Conservation (phyloP, 2,888 invertebrate species). For the Nymphalis polychloros region DNA sequence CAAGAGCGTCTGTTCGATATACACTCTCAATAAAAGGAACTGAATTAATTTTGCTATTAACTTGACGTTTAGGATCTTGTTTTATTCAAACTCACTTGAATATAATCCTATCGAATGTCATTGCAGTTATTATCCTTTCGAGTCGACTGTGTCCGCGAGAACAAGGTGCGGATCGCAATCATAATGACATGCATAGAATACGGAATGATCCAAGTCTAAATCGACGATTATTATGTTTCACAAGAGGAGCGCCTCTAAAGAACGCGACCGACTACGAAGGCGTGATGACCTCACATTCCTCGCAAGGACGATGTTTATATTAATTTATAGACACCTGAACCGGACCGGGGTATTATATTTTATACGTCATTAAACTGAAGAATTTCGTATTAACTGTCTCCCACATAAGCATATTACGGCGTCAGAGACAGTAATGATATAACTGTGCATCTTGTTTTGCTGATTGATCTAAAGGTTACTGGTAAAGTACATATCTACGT, state of each 20-base stretch:
- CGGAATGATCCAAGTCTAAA: slow-evolving; percentile 62
- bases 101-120: background rate
- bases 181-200: slow-evolving; percentile 67
- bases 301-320: slow-evolving; percentile 74
- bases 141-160: slow-evolving; percentile 30
- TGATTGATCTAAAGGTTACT: background rate
- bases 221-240: slow-evolving; percentile 67
- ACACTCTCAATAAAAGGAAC: slow-evolving; percentile 23
- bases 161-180: slow-evolving; percentile 56
- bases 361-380: slow-evolving; percentile 32
- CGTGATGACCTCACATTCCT: slow-evolving; percentile 81
- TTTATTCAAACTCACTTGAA: background rate
- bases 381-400: slow-evolving; percentile 18
- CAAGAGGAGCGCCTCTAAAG: slow-evolving; percentile 68
- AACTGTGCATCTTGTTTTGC: background rate
- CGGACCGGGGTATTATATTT: slow-evolving; percentile 45
- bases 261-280: slow-evolving; percentile 65
- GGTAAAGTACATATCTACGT: background rate
- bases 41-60: slow-evolving; percentile 25
- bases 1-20: slow-evolving; percentile 15
- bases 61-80: slow-evolving; percentile 8
- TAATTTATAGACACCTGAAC: slow-evolving; percentile 47
- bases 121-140: slow-evolving; percentile 6
- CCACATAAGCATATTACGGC: background rate
- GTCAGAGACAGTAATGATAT: too few species aligned